Percentiles rank a stretch among this genome's conserved stretches.
Conservation (phyloP, 2,113 vertebrate species). For the Neoarius graeffei region DNA sequence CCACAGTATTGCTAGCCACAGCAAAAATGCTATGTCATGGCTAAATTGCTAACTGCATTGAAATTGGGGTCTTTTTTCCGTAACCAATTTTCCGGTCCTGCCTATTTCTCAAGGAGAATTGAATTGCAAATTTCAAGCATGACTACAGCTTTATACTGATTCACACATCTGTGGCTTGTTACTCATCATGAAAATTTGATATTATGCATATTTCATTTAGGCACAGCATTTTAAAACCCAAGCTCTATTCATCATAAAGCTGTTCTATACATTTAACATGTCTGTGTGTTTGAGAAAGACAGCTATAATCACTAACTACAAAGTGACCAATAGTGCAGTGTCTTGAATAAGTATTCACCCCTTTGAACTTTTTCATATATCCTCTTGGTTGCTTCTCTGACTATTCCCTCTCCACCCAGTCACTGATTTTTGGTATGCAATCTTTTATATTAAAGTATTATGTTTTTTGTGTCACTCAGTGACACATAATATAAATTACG, state of each 20-base stretch:
- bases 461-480: neutral
- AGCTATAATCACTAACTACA: neutral
- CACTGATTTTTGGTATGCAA: neutral
- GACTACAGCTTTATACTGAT: neutral
- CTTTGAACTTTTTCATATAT: neutral
- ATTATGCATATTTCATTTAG: neutral
- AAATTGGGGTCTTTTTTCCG: neutral
- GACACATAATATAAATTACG: neutral
- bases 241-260: neutral
- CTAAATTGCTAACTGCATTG: neutral
- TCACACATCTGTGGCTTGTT: neutral
- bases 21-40: slow-evolving; percentile 3
- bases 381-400: neutral
- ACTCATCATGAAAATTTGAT: neutral
- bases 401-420: neutral
- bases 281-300: neutral
- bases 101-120: neutral
- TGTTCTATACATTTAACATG: neutral
- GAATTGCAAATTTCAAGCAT: neutral
- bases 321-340: neutral
- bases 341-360: neutral
- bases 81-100: neutral
- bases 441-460: neutral
- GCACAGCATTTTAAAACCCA: neutral
- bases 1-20: neutral